A percentile compares a stretch with the other conserved stretches of the same genome.
These are phyloP conservation scores for Eudorcas thomsonii DNA, from an alignment of 2,113 vertebrate genomes.

Conservation along the genomic window DNA sequence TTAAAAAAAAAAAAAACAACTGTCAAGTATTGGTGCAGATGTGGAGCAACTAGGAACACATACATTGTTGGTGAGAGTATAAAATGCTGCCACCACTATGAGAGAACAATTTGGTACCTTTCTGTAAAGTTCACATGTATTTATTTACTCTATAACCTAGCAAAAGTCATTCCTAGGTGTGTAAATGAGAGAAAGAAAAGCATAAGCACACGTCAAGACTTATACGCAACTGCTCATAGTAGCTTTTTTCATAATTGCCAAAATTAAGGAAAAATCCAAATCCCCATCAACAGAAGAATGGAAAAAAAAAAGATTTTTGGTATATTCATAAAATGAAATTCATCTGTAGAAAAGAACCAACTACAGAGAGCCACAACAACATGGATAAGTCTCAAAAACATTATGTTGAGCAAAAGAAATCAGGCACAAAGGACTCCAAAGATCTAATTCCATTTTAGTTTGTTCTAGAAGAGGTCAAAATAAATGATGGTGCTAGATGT, in stretches of 20 bases:
- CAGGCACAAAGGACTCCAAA: not conserved
- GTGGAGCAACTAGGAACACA: not conserved
- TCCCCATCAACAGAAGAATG: not conserved
- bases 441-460: not conserved
- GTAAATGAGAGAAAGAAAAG: not conserved
- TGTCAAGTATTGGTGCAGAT: not conserved
- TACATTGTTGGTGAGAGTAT: not conserved
- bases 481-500: not conserved
- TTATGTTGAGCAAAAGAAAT: not conserved
- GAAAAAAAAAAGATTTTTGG: not conserved
- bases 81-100: not conserved
- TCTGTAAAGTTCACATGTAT: not conserved
- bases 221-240: not conserved
- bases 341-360: not conserved
- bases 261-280: not conserved
- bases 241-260: not conserved
- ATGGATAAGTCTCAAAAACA: not conserved
- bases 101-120: not conserved
- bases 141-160: not conserved
- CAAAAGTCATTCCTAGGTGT: not conserved
- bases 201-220: not conserved
- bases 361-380: not conserved
- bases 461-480: not conserved
- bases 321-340: not conserved
- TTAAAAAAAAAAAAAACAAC: not conserved